Percentiles rank a stretch among this genome's conserved stretches.
phyloP scores from a whole-genome alignment of 2,888 invertebrate genomes.

The Pterostichus niger region DNA sequence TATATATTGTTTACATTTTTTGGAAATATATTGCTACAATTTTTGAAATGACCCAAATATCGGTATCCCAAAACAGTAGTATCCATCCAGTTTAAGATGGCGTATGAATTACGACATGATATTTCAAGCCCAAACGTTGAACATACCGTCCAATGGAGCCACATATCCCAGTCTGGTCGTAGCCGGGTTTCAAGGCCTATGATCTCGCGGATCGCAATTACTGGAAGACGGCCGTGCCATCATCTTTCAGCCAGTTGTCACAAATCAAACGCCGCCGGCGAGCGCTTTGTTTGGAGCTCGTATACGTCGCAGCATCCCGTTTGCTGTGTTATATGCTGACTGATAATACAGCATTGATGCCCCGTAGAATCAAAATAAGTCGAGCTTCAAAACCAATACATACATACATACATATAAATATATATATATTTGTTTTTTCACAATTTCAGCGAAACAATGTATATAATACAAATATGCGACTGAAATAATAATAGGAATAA shows the following conservation, averaged over 20 bases:
- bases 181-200: not conserved
- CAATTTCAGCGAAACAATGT: slow-evolving; percentile 35
- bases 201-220: slow-evolving; percentile 34
- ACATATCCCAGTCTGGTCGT: slow-evolving; percentile 1
- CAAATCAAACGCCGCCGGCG: slow-evolving; percentile 57
- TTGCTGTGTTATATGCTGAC: not conserved
- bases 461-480: slow-evolving; percentile 31
- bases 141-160: not conserved
- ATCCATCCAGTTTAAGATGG: slow-evolving; percentile 37
- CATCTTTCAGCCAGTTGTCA: slow-evolving; percentile 57
- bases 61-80: slow-evolving; percentile 25
- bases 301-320: not conserved
- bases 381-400: slow-evolving; percentile 15
- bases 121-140: slow-evolving; percentile 7
- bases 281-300: slow-evolving; percentile 43
- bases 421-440: slow-evolving; percentile 13
- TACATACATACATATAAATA: not conserved
- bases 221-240: slow-evolving; percentile 18
- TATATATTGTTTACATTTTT: slow-evolving; percentile 14
- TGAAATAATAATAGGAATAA: slow-evolving; percentile 34
- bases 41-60: slow-evolving; percentile 34
- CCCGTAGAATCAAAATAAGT: slow-evolving; percentile 52
- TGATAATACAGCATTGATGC: slow-evolving; percentile 41
- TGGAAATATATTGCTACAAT: slow-evolving; percentile 18
- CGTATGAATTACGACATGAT: slow-evolving; percentile 39